Evolutionary conservation across 2,113 vertebrate species (phyloP), one percentile per base, ranked within the genome.

Genomic region (Myodes glareolus): DNA sequence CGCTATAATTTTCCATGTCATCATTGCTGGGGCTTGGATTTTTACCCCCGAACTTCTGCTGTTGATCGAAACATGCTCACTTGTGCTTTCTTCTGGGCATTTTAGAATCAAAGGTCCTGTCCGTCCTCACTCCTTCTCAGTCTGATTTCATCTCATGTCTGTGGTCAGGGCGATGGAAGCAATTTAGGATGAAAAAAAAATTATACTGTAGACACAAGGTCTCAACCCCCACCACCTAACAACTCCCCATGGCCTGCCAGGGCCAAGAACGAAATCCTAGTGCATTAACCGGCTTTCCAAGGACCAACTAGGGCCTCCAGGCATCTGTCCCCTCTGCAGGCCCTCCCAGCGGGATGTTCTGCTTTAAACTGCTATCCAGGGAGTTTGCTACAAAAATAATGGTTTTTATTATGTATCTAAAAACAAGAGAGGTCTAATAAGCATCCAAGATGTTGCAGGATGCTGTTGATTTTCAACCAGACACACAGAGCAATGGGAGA

Each of bases 391-490:
- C 89, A 82, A 52, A 94, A 91, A 97, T 90, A 97, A 88, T 47
- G 36, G 61, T 81, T 98, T 98, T 98, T 97, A 96, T 82, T 96
- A 95, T 95, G 97, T 98, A 90, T 93, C 96, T 98, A 97, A 98
- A 95, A 97, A 94, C 96, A 98, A 10, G 63, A 84, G 92, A 96
- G 97, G 88, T 96, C 92, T 68, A 16, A 93, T 97, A 98, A 98
- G 61, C 14, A 97, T 87, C 81, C 94, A 94, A 96, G 88, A 96
- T 42, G 29, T 73, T 97, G 92, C 97, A 94, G 94, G 76, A 96
- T 14, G 58, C 0, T 50, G 4, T 78, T 76, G 17, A 75, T 81
- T 75, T 96, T 47, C 72, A 45, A 31, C 23, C 7, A 94, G 73
- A 89, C 77, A 90, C 78, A 42, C 0, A 21, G 42, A 89, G 94